Base-by-base conservation (phyloP, 2,888 invertebrate genomes). In the Thymelicus sylvestris region DNA sequence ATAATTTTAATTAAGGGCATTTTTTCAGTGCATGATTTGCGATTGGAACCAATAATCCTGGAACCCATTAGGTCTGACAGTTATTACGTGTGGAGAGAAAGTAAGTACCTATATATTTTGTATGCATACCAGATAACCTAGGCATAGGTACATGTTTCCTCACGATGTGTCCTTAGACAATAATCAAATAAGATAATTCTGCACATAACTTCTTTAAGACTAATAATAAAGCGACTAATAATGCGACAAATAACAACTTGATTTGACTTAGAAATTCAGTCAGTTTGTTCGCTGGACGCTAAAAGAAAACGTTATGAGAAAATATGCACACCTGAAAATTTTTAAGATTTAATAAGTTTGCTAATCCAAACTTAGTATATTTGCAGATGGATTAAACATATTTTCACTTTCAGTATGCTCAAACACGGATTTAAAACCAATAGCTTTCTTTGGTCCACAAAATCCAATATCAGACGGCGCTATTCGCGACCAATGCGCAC, bases 401-500 rank as follows among this genome's bases (percentile, higher is more conserved):
- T 39, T n/a, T 44, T 74, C 72, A 50, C 57, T 88, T 89, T 41
- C 81, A 93, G 93, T 92, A 44, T 93, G 93, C 72, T 77, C 82
- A 50, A 81, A 83, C 61, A 81, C 76, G 71, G 72, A 74, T 2
- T 82, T 85, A 71, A 79, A 81, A 15, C 88, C 92, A 6, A 85
- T 92, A 73, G 91, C 87, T 6, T 75, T 93, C 52, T 83, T 93
- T 50, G 93, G 93, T 60, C 93, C 93, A 24, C 92, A 90, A 83
- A 85, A 83, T 65, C 81, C 87, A 15, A 80, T 86, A 71, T 78
- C 88, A n/a, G 92, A 92, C 66, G 84, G 87, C 0, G 83, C 86
- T 0, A 79, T 91, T 1, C 81, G 86, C n/a, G 89, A 92, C 71
- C 91, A 92, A 73, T 91, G 92, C 70, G 80, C 83, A 4, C 77